phyloP scores from a whole-genome alignment of 2,797 vertebrate species.

The Astyanax mexicanus region DNA sequence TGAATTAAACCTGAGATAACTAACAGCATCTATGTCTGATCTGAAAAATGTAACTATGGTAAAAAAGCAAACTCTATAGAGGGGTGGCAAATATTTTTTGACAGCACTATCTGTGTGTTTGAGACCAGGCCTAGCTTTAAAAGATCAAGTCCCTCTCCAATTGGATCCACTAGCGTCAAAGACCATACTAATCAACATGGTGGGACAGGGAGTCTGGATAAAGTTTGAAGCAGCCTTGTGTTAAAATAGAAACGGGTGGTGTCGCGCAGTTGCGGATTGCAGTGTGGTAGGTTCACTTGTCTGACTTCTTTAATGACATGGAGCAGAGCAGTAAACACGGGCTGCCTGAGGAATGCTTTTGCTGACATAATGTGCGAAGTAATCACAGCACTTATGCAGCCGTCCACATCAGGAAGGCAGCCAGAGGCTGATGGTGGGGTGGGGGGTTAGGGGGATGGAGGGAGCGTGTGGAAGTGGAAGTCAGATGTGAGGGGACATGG shows the following conservation, averaged over 20 bases:
- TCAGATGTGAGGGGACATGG: constrained; percentile 43
- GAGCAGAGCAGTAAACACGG: constrained; percentile 31
- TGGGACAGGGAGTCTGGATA: constrained; percentile 1
- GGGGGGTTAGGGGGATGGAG: constrained; percentile 14
- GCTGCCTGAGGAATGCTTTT: constrained; percentile 24
- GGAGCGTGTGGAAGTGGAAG: constrained; percentile 50
- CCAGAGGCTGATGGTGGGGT: not conserved
- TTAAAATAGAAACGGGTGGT: constrained; percentile 28
- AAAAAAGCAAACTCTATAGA: no score
- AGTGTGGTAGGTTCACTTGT: constrained; percentile 29
- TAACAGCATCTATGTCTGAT: no score
- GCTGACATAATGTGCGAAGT: constrained; percentile 39
- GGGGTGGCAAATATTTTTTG: no score
- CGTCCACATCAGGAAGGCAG: constrained; percentile 25
- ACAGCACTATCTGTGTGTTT: no score
- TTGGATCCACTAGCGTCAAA: not conserved
- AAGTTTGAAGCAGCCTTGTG: not conserved
- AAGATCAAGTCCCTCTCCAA: not conserved
- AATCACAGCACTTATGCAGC: constrained; percentile 25
- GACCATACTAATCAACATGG: not conserved
- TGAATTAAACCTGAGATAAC: no score
- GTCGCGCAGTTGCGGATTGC: not conserved
- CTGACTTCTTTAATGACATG: constrained; percentile 35
- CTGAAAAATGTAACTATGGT: no score
- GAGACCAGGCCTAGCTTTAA: not conserved